Base-by-base conservation (phyloP, 2,113 vertebrate genomes). In the Pteruthius melanotis region DNA sequence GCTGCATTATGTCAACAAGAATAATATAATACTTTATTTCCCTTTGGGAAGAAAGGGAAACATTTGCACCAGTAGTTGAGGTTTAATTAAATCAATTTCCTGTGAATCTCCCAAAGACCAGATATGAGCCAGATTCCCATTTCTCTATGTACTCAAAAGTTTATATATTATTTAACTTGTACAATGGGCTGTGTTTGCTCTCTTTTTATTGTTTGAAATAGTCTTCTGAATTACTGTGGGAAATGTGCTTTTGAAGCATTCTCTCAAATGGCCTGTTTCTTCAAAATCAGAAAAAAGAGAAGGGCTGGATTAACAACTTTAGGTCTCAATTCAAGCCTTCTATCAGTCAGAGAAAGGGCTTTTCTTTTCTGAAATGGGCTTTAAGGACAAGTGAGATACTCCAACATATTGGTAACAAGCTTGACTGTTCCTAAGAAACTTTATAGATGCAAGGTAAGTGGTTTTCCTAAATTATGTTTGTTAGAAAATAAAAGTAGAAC, bases 111-210 rank as follows among this genome's bases (percentile, higher is more conserved):
- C 86, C 8, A 0, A 90, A 95, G 83, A 65, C 53, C 61, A 90
- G 60, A 87, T 92, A 91, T 54, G 57, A 96, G 76, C 44, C 53
- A 47, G 64, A 71, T 95, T 96, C 90, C 86, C 65, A 87, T 94
- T 97, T 89, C 72, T 95, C 65, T 84, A 6, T 89, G 69, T 95
- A 84, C 91, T 96, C 87, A 87, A 47, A 94, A 87, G 77, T 96
- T 96, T 89, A 95, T 97, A 53, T 96, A 96, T 95, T 96, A 96
- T 97, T 97, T 95, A 95, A 91, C 90, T 95, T 91, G 77, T 85
- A 86, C 83, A 94, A 68, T 82, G 44, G 86, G 37, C 77, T 91
- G 7, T 93, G 63, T 93, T 97, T 93, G 56, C 47, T 93, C 71
- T 87, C 35, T 50, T 94, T 96, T 95, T 84, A 87, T 92, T 93